Conservation (phyloP, 2,113 vertebrate genomes). For the Mus musculus region DNA sequence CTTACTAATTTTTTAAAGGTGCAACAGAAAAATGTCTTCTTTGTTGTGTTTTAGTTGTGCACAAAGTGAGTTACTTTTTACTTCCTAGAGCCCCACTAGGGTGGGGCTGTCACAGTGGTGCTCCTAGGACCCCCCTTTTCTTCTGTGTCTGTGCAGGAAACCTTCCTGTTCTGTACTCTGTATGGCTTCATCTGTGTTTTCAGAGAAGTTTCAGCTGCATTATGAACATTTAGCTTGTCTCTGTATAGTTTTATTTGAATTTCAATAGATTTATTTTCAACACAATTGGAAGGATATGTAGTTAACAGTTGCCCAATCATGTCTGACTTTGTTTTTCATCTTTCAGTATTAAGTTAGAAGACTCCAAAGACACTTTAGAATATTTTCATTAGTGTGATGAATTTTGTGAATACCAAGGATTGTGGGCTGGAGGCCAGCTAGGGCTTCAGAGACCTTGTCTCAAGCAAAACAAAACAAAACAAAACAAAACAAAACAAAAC, state of each 20-base stretch:
- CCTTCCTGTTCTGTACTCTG: neutral
- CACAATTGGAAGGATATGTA: neutral
- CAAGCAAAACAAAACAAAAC: neutral
- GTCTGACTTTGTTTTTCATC: neutral
- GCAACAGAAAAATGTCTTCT: neutral
- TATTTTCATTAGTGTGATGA: neutral
- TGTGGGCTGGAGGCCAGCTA: neutral
- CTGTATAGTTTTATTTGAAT: neutral
- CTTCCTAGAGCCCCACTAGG: neutral
- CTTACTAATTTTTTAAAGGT: constrained; percentile 4
- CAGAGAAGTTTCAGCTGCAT: neutral
- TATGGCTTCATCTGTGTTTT: neutral
- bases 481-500: neutral
- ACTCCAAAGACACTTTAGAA: neutral
- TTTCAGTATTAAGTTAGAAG: neutral
- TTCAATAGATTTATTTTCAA: neutral
- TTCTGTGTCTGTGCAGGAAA: neutral
- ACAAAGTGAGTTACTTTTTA: constrained; percentile 10
- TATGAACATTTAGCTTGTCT: neutral
- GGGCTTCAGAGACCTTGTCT: neutral
- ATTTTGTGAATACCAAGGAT: neutral
- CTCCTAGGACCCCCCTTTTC: neutral
- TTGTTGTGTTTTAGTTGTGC: constrained; percentile 8
- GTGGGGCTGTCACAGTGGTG: neutral
- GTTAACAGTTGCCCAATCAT: neutral